Conservation (phyloP, 2,888 invertebrate genomes). For the Cancer borealis region DNA sequence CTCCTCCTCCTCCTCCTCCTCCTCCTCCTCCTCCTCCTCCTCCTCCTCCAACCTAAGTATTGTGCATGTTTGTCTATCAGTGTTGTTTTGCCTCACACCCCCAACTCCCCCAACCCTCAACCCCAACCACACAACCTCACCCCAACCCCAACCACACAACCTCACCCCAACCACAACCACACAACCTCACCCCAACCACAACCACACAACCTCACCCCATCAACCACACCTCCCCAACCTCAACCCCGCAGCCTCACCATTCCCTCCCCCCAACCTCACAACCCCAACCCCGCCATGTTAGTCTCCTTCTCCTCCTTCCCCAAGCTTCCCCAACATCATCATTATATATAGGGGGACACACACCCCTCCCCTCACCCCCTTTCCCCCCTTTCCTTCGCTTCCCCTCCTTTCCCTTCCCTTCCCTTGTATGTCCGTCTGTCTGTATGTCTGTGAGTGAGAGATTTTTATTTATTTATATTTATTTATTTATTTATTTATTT, state of each 20-base stretch:
- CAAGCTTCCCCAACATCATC: neutral
- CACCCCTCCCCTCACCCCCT: neutral
- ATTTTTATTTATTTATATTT: too few relatives aligned
- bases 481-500: neutral
- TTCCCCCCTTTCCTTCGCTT: neutral
- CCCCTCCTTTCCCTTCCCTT: neutral
- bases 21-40: neutral
- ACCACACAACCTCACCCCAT: too few relatives aligned
- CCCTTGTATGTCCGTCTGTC: neutral
- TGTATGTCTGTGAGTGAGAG: neutral
- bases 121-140: neutral
- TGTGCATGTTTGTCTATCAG: conserved; percentile 4
- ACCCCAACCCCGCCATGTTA: too few relatives aligned
- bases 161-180: neutral
- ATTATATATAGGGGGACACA: neutral
- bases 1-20: conserved; percentile 50
- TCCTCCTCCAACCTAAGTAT: neutral
- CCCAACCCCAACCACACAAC: neutral
- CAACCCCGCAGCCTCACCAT: too few relatives aligned
- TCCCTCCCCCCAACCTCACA: too few relatives aligned
- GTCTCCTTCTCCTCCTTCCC: neutral
- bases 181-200: too few relatives aligned
- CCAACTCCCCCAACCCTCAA: neutral
- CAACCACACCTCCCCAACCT: too few relatives aligned
- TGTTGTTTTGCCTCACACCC: neutral